Evolutionary conservation across 2,888 invertebrate genomes (phyloP).

Genomic region (Cephus nigrinus): DNA sequence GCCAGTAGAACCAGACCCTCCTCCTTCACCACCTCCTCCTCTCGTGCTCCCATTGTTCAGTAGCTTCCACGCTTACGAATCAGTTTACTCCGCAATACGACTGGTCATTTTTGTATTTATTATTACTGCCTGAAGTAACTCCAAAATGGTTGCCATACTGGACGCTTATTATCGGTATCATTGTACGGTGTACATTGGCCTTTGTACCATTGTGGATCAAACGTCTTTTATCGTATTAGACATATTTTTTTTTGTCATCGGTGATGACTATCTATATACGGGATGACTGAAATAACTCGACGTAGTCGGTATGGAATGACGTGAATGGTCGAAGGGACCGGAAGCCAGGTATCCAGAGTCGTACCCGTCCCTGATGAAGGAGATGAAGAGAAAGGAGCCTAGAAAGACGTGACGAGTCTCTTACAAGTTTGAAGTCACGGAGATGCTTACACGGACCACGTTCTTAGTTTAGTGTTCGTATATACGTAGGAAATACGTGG

Average conservation of each 20-base stretch:
- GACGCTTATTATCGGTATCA: background rate
- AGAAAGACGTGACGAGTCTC: constrained; percentile 9
- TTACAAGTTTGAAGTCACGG: background rate
- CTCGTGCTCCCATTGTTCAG: constrained; percentile 55
- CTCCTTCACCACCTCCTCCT: constrained; percentile 19
- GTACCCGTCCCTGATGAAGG: background rate
- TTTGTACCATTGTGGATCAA: background rate
- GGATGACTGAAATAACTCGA: background rate
- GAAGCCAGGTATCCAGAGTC: background rate
- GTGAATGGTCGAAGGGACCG: background rate
- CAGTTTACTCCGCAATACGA: constrained; percentile 32
- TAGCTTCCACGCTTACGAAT: constrained; percentile 62
- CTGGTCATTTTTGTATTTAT: constrained; percentile 27
- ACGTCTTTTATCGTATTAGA: background rate
- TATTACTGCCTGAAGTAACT: background rate
- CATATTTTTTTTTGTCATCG: background rate
- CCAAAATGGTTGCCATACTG: background rate
- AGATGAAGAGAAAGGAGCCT: constrained; percentile 4
- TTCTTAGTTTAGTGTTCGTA: constrained; percentile 2
- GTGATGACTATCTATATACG: background rate
- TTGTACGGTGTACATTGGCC: background rate
- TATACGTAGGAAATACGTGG: constrained; percentile 14
- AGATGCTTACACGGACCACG: background rate
- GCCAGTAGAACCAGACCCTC: constrained; percentile 20
- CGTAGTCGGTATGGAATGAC: background rate